These are phyloP conservation scores for Maccullochella peelii DNA, from an alignment of 2,113 vertebrate species.

Conservation along the genomic window DNA sequence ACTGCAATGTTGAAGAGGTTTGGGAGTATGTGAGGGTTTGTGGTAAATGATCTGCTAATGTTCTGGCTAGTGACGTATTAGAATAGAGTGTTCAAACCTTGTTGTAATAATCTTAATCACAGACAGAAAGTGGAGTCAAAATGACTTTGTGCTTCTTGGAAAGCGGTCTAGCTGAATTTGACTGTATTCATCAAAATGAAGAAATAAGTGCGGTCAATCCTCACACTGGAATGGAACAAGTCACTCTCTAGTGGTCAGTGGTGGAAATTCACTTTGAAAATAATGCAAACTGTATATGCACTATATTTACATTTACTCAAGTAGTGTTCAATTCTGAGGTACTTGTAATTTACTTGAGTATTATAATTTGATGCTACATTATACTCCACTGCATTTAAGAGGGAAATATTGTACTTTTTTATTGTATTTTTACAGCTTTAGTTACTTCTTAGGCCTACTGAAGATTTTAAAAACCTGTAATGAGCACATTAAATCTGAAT, in stretches of 20 bases:
- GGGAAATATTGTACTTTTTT: not conserved
- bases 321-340: not conserved
- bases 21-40: not conserved
- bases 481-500: not conserved
- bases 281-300: not conserved
- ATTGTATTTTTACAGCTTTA: not conserved
- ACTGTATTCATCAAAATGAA: not conserved
- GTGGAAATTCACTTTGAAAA: constrained; percentile 18
- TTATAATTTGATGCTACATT: not conserved
- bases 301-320: not conserved
- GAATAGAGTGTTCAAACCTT: not conserved
- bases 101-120: not conserved
- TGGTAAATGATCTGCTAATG: not conserved
- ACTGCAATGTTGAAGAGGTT: not conserved
- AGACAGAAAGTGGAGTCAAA: not conserved
- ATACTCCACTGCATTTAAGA: too few species aligned
- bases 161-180: not conserved
- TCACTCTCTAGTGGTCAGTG: constrained; percentile 35
- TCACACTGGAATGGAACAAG: not conserved
- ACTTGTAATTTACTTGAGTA: not conserved
- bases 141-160: not conserved
- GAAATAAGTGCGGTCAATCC: not conserved
- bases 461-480: not conserved
- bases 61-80: not conserved
- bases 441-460: not conserved